Base-by-base conservation (phyloP, 2,888 invertebrate genomes). In the Andrena flavipes region DNA sequence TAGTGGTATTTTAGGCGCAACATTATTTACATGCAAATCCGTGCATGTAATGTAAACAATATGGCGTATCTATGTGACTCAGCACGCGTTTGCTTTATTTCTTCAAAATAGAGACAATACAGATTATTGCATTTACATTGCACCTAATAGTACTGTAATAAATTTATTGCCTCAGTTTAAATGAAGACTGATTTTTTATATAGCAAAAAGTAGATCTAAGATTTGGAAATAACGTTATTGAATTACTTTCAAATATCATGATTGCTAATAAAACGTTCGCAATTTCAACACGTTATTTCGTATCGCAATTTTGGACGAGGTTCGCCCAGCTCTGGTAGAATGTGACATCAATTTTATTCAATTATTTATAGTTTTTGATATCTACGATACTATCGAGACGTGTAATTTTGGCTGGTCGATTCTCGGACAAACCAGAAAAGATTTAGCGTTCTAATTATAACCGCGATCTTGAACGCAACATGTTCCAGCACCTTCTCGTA, bases 391-490 rank as follows among this genome's bases (percentile, higher is more conserved):
- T 16, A 51, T 51, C 26, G 26, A 42, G 2, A 2, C 35, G 13
- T 5, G 2, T 78, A 65, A 71, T 62, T 62, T 56, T 60, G 35
- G 23, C 26, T 33, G 51, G 13, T 13, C 26, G 26, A 29, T 67
- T 78, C 51, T 79, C 69, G 33, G 23, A 30, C 16, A 68, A 80
- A 70, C 35, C 59, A 75, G 60, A 80, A 59, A 74, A 64, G 54
- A 59, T 77, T 83, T 33, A 26, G 26, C 29, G 7, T 16, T 64
- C 86, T 86, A 87, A 87, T 78, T 79, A 87, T 87, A 86, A 82
- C 42, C 20, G 63, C 2, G 35, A 65, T 69, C 56, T 64, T 68
- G 56, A 63, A 68, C 30, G 42, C 33, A 75, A 63, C 29, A n/a
- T 29, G 68, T 85, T 80, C 77, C 73, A 84, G 74, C 48, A 82